Evolutionary conservation across 92 coral and sea anemone species (phyloP).

Genomic region (Hydrozoanthus gracilis): DNA sequence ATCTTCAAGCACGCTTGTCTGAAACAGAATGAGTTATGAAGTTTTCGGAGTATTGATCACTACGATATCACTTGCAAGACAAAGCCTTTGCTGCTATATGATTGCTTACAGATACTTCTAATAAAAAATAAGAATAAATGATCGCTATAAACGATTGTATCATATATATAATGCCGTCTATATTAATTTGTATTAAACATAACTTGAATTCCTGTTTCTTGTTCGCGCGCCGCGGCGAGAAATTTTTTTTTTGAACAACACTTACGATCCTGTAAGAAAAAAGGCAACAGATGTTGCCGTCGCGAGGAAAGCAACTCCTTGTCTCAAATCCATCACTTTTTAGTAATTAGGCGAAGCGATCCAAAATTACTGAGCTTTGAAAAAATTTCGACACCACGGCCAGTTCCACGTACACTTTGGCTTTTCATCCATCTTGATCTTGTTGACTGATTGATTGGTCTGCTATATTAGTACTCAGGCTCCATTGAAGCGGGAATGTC

Average conservation of each 20-base stretch:
- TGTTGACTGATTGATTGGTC: neutral
- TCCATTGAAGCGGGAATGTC: neutral
- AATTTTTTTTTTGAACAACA: neutral
- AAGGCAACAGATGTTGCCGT: conserved; percentile 75
- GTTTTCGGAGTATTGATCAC: too few species aligned
- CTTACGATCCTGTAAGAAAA: conserved; percentile 87
- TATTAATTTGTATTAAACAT: too few species aligned
- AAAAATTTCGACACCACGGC: neutral
- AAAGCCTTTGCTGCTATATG: neutral
- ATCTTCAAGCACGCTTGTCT: conserved; percentile 81
- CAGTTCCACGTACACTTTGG: conserved; percentile 4
- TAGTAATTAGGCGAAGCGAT: neutral
- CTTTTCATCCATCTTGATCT: too few species aligned
- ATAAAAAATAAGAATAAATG: neutral
- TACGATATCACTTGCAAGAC: too few species aligned
- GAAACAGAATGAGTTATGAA: conserved; percentile 27
- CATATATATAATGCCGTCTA: too few species aligned
- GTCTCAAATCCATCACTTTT: conserved; percentile 64
- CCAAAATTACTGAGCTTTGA: neutral
- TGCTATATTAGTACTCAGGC: neutral
- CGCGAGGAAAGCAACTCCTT: conserved; percentile 72
- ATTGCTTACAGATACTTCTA: neutral
- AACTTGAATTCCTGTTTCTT: too few species aligned
- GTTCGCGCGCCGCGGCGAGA: too few species aligned
- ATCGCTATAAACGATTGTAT: too few species aligned